Evolutionary conservation across 2,113 vertebrate genomes (phyloP).

Genomic region (Onychostruthus taczanowskii): DNA sequence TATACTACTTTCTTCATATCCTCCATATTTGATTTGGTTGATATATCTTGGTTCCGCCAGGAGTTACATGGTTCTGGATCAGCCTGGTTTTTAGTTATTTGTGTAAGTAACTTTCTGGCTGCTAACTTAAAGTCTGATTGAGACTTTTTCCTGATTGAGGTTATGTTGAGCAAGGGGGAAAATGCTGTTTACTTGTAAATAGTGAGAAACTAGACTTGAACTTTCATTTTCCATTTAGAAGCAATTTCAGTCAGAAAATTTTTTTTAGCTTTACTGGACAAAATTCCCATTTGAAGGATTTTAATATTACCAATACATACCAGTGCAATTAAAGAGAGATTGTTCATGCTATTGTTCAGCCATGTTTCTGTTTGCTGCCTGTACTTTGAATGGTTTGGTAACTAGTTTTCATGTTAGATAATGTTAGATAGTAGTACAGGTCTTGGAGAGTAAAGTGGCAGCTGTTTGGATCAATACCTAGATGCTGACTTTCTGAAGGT

Average conservation of each 20-base stretch:
- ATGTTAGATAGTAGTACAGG: not conserved
- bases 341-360: not conserved
- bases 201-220: not conserved
- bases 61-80: not conserved
- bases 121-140: not conserved
- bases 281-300: not conserved
- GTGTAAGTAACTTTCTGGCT: not conserved
- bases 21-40: not conserved
- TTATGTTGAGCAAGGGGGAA: not conserved
- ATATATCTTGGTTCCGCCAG: not conserved
- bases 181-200: not conserved
- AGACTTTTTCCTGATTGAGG: not conserved
- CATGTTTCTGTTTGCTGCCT: not conserved
- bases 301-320: not conserved
- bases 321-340: not conserved
- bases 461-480: not conserved
- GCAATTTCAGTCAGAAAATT: not conserved
- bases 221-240: not conserved
- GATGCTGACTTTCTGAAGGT: not conserved
- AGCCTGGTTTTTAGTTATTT: not conserved
- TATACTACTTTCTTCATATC: not conserved
- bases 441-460: not conserved
- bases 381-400: not conserved
- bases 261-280: not conserved
- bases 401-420: not conserved